These are phyloP conservation scores for Myotis lucifugus DNA, from an alignment of 2,113 vertebrate genomes.

Conservation along the genomic window DNA sequence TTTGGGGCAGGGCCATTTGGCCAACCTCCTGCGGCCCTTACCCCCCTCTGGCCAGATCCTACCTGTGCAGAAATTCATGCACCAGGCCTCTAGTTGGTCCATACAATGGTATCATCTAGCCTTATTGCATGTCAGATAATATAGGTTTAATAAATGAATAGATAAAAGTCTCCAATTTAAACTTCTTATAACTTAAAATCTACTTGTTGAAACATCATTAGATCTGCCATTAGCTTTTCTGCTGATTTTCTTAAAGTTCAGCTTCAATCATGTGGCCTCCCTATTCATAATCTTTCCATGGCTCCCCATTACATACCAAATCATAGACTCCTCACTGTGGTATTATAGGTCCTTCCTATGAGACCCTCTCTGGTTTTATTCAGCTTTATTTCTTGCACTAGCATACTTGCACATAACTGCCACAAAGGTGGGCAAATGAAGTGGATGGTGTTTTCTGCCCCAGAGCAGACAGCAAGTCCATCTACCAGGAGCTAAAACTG, in stretches of 20 bases:
- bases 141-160: background rate
- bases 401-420: background rate
- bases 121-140: background rate
- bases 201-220: background rate
- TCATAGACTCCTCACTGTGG: background rate
- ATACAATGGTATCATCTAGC: background rate
- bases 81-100: background rate
- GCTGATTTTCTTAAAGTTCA: background rate
- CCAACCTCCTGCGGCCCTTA: too few species aligned
- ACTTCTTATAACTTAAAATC: background rate
- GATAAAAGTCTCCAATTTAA: background rate
- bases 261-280: background rate
- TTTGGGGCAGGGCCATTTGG: too few species aligned
- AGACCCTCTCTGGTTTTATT: background rate
- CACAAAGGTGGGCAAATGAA: background rate
- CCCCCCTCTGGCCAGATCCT: too few species aligned
- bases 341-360: background rate
- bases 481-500: background rate
- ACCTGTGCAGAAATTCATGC: too few species aligned
- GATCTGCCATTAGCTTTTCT: background rate
- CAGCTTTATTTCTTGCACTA: background rate
- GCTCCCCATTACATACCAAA: background rate
- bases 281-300: background rate
- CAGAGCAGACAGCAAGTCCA: background rate
- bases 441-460: background rate